Evolutionary conservation across 2,888 invertebrate species (phyloP).

Genomic region (Selenia dentaria): DNA sequence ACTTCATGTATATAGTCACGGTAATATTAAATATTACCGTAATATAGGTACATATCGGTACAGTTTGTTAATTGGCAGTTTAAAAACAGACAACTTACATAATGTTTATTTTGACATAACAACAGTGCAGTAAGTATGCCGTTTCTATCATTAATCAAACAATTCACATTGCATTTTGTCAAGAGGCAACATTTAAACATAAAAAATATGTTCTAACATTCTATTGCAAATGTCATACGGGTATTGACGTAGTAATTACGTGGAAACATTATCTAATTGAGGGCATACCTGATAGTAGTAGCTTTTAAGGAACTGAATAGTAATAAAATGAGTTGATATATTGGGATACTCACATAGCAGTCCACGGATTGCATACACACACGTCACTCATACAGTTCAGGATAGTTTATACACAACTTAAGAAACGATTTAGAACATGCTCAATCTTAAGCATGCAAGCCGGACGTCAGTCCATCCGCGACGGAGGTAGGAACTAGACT

Average conservation of each 20-base stretch:
- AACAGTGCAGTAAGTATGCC: no score
- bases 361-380: background rate
- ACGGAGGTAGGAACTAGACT: slow-evolving; percentile 53
- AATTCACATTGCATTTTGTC: slow-evolving; percentile 3
- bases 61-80: no score
- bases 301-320: background rate
- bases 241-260: slow-evolving; percentile 33
- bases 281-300: slow-evolving; percentile 33
- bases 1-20: no score
- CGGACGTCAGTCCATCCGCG: slow-evolving; percentile 30
- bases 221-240: slow-evolving; percentile 38
- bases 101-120: no score
- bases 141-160: no score
- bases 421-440: slow-evolving; percentile 9
- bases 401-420: slow-evolving; percentile 9
- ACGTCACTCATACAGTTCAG: slow-evolving; percentile 10
- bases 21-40: no score
- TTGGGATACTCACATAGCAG: slow-evolving; percentile 27
- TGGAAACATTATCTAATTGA: slow-evolving; percentile 27
- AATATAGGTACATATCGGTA: no score
- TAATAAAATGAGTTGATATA: no score
- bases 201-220: slow-evolving; percentile 15
- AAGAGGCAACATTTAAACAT: slow-evolving; percentile 16
- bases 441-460: slow-evolving; percentile 1
- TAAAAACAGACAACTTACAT: no score